These are phyloP conservation scores for Sinocyclocheilus anshuiensis DNA, from an alignment of 2,113 vertebrate species.

Conservation along the genomic window DNA sequence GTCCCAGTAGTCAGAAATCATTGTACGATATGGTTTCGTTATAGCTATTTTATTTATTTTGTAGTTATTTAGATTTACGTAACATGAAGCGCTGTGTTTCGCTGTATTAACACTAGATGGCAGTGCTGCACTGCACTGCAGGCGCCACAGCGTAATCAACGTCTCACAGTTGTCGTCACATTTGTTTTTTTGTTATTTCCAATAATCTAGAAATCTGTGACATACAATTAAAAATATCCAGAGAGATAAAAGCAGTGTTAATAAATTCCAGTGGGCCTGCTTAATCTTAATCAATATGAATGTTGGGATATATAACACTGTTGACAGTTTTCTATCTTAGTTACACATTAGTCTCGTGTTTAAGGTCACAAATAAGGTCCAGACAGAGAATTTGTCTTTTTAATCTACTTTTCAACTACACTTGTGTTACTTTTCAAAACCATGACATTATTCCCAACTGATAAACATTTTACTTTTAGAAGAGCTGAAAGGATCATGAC, in stretches of 20 bases:
- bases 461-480: background rate
- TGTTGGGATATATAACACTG: too few relatives aligned
- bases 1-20: too few relatives aligned
- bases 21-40: too few relatives aligned
- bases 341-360: background rate
- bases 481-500: background rate
- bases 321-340: background rate
- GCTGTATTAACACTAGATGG: constrained; percentile 47
- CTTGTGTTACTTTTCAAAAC: background rate
- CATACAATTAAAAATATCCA: background rate
- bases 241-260: background rate
- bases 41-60: too few relatives aligned
- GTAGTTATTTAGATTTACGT: too few relatives aligned
- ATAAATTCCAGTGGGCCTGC: background rate
- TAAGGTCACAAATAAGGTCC: background rate
- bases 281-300: background rate
- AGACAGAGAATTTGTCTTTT: background rate
- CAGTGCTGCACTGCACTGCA: constrained; percentile 43
- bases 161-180: background rate
- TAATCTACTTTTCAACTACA: background rate
- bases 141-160: background rate
- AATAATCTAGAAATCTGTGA: background rate
- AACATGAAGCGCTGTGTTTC: background rate
- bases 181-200: background rate
- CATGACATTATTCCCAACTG: background rate